Evolutionary conservation across 2,797 vertebrate species (phyloP).

Genomic region (Molossus molossus): DNA sequence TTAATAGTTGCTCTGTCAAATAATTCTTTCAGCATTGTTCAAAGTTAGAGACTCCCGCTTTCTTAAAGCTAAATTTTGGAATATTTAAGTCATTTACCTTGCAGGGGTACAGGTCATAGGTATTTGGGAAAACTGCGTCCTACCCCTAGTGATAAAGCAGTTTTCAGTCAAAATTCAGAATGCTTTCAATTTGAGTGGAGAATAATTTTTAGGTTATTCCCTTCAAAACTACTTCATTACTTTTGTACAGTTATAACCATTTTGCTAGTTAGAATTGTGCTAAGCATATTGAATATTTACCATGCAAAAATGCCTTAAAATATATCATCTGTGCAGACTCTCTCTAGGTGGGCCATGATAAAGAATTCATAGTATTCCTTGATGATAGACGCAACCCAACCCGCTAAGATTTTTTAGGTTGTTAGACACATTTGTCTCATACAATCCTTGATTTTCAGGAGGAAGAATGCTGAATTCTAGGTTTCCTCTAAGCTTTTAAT

Average conservation of each 20-base stretch:
- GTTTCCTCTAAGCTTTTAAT: slow-evolving; percentile 11
- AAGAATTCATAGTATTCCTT: background rate
- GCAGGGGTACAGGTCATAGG: background rate
- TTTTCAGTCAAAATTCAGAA: slow-evolving; percentile 5
- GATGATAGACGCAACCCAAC: background rate
- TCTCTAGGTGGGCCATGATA: background rate
- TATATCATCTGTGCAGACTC: background rate
- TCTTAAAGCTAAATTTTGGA: slow-evolving; percentile 5
- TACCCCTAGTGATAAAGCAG: background rate
- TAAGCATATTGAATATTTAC: background rate
- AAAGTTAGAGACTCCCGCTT: background rate
- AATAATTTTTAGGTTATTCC: slow-evolving; percentile 24
- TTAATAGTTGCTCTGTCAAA: background rate
- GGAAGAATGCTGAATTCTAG: background rate
- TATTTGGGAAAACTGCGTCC: background rate
- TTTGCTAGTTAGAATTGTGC: slow-evolving; percentile 7
- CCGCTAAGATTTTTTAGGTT: slow-evolving; percentile 33
- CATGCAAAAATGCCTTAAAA: background rate
- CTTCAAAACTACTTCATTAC: slow-evolving; percentile 29
- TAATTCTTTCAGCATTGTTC: background rate
- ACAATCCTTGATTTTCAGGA: slow-evolving; percentile 12
- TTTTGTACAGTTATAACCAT: background rate
- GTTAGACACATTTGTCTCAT: slow-evolving; percentile 30
- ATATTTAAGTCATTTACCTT: background rate
- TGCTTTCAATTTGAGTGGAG: background rate